Evolutionary conservation across 2,888 invertebrate species (phyloP).

Genomic region (Brachypalpus laphriformis): DNA sequence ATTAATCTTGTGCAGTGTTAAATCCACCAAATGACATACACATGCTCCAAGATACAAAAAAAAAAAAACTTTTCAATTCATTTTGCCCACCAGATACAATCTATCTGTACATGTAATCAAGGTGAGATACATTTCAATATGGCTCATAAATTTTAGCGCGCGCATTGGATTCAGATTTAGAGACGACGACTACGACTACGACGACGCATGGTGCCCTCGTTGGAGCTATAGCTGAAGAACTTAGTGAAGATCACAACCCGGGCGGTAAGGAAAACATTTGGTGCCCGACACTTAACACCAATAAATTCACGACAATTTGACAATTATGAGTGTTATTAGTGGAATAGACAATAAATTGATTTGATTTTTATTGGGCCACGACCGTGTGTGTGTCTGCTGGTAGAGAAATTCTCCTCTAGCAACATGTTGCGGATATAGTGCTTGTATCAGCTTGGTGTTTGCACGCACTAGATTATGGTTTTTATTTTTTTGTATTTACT

Average conservation of each 20-base stretch:
- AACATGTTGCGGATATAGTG: slow-evolving; percentile 55
- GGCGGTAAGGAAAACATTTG: slow-evolving; percentile 19
- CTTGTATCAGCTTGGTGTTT: slow-evolving; percentile 23
- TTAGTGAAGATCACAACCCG: slow-evolving; percentile 70
- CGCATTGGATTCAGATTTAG: slow-evolving; percentile 72
- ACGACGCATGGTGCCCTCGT: slow-evolving; percentile 34
- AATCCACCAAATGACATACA: slow-evolving; percentile 73
- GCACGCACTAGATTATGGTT: slow-evolving; percentile 43
- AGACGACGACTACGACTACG: slow-evolving; percentile 32
- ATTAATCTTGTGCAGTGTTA: slow-evolving; percentile 74
- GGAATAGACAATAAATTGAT: slow-evolving; percentile 82
- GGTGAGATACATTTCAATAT: slow-evolving; percentile 82
- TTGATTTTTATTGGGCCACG: slow-evolving; percentile 75
- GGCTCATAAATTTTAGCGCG: slow-evolving; percentile 80
- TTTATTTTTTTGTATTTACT: not conserved
- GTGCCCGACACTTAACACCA: slow-evolving; percentile 69
- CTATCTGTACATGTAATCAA: slow-evolving; percentile 77
- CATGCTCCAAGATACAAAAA: slow-evolving; percentile 62
- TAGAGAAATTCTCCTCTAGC: slow-evolving; percentile 38
- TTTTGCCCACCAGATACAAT: slow-evolving; percentile 74
- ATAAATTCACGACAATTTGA: slow-evolving; percentile 79
- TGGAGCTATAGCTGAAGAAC: slow-evolving; percentile 25
- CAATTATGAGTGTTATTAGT: slow-evolving; percentile 83
- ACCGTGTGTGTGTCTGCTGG: not conserved
- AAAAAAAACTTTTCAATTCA: slow-evolving; percentile 64